Conservation (phyloP, 2,113 vertebrate genomes). For the Nansenia antarctica region DNA sequence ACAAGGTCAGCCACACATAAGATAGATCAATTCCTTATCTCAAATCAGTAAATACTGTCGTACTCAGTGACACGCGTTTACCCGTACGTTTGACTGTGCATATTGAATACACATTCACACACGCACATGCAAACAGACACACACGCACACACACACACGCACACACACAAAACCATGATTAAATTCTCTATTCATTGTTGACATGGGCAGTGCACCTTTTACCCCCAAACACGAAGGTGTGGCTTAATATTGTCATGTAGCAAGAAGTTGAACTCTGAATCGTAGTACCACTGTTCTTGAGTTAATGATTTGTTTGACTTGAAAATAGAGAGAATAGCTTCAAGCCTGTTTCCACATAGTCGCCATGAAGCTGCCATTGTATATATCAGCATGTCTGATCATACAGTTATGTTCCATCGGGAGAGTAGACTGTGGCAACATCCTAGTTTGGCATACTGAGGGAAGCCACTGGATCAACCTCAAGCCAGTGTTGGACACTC, state of each 20-base stretch:
- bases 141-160: no score
- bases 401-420: conserved; percentile 54
- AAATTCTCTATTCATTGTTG: neutral
- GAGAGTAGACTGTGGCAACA: conserved; percentile 60
- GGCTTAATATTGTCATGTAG: neutral
- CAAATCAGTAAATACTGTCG: neutral
- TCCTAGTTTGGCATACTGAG: conserved; percentile 78
- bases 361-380: conserved; percentile 35
- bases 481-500: conserved; percentile 63
- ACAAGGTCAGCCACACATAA: neutral
- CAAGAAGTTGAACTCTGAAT: neutral
- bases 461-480: conserved; percentile 82
- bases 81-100: no score
- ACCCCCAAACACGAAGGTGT: neutral
- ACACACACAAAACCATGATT: no score
- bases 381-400: conserved; percentile 29
- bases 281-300: conserved; percentile 27
- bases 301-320: conserved; percentile 52
- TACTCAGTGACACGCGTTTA: no score
- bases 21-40: neutral
- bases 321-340: neutral
- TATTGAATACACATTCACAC: no score
- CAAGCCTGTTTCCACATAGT: neutral
- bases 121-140: no score
- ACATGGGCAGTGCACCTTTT: conserved; percentile 5